Percentiles rank a stretch among this genome's conserved stretches.
phyloP scores from a whole-genome alignment of 2,797 vertebrate genomes.

The Gobio occitaniae region DNA sequence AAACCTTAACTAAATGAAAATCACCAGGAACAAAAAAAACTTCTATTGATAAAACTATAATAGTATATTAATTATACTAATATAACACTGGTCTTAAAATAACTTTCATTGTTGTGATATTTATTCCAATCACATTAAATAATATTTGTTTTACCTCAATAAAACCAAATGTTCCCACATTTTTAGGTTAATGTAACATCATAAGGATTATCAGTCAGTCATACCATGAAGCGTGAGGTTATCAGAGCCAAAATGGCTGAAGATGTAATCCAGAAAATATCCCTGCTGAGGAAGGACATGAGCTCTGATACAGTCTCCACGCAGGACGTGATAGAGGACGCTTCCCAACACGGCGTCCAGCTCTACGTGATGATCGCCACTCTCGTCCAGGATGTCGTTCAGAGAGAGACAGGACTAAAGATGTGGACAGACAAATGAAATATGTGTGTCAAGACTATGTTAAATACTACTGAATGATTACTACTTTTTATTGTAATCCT shows the following conservation, averaged over 20 bases:
- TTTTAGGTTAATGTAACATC: background rate
- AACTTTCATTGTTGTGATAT: background rate
- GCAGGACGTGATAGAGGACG: conserved; percentile 76
- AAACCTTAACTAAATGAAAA: background rate
- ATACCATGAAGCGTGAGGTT: conserved; percentile 80
- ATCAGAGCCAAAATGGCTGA: conserved; percentile 68
- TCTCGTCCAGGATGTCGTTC: conserved; percentile 72
- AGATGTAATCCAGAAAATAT: conserved; percentile 86
- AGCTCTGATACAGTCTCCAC: conserved; percentile 74
- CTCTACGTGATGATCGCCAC: conserved; percentile 49
- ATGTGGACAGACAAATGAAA: background rate
- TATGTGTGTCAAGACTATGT: background rate
- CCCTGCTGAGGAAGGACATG: conserved; percentile 73
- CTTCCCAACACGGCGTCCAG: conserved; percentile 70
- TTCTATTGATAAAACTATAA: background rate
- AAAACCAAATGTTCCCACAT: background rate
- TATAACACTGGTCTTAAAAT: background rate
- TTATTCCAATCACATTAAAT: background rate
- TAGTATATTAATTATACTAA: background rate
- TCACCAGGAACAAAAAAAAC: background rate
- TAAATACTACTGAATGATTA: background rate
- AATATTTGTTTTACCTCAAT: background rate
- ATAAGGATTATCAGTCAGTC: background rate
- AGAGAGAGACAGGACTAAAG: conserved; percentile 76
- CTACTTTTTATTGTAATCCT: background rate